These are phyloP conservation scores for Keiferia lycopersicella DNA, from an alignment of 2,888 invertebrate species.

Conservation along the genomic window DNA sequence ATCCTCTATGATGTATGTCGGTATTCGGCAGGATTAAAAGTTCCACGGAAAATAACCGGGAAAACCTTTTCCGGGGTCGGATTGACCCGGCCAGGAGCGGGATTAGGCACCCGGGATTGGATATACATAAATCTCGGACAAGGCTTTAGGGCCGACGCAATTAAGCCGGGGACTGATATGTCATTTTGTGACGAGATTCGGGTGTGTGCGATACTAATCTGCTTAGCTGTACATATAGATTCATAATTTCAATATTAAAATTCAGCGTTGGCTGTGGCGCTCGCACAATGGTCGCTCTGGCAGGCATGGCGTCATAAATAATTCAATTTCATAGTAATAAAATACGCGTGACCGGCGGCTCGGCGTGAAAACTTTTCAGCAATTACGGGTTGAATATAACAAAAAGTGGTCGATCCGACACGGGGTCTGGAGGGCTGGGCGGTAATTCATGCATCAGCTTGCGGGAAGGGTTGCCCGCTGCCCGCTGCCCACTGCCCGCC, in stretches of 20 bases:
- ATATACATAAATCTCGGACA: constrained; percentile 78
- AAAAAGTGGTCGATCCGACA: constrained; percentile 71
- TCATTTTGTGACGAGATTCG: constrained; percentile 71
- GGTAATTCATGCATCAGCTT: constrained; percentile 50
- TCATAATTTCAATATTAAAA: constrained; percentile 77
- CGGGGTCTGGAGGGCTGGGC: constrained; percentile 55
- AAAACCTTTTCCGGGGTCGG: constrained; percentile 81
- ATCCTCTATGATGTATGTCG: constrained; percentile 82
- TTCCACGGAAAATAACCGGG: constrained; percentile 82
- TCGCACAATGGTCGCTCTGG: constrained; percentile 68
- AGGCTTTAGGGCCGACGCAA: constrained; percentile 77
- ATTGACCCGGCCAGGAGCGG: constrained; percentile 77
- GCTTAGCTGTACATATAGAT: constrained; percentile 27
- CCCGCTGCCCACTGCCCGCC: constrained; percentile 38
- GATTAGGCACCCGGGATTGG: constrained; percentile 79
- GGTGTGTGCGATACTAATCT: constrained; percentile 60
- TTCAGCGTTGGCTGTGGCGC: constrained; percentile 65
- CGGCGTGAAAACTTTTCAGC: constrained; percentile 81
- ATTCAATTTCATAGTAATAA: constrained; percentile 82
- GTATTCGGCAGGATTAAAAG: constrained; percentile 81
- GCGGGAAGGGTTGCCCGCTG: constrained; percentile 52
- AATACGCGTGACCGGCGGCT: constrained; percentile 78
- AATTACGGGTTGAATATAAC: constrained; percentile 79
- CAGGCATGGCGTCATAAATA: constrained; percentile 74
- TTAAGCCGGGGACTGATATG: constrained; percentile 76